Conservation (phyloP, 2,113 vertebrate genomes). For the Sapajus apella region DNA sequence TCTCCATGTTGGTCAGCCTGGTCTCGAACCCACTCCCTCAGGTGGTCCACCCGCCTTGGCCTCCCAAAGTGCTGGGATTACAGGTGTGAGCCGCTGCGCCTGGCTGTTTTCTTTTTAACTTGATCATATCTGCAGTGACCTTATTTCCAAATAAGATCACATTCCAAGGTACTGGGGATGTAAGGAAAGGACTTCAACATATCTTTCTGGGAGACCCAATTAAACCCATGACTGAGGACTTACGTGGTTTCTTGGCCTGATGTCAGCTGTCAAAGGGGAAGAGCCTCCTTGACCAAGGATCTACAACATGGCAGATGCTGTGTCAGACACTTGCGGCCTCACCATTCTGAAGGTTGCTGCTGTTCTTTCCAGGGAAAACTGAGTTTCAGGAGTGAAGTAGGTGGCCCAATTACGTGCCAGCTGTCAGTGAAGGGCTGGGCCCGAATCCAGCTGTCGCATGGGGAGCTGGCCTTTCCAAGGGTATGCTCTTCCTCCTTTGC, state of each 20-base stretch:
- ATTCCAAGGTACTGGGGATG: neutral
- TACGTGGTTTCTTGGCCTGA: neutral
- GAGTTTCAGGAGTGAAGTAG: neutral
- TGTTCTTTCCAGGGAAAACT: neutral
- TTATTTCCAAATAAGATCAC: neutral
- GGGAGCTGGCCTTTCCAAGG: rapidly evolving
- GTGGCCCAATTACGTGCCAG: neutral
- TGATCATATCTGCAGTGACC: neutral
- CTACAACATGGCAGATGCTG: rapidly evolving
- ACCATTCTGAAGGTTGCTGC: neutral
- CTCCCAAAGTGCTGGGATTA: too few species aligned
- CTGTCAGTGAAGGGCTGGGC: neutral
- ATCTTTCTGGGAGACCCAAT: neutral
- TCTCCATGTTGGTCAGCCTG: too few species aligned
- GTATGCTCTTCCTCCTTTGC: neutral
- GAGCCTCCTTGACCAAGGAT: neutral
- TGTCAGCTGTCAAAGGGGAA: neutral
- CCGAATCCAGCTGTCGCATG: neutral
- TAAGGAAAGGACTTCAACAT: neutral
- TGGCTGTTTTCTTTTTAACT: neutral
- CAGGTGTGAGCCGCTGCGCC: too few species aligned
- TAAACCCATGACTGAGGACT: neutral
- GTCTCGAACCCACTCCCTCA: too few species aligned
- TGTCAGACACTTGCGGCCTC: neutral
- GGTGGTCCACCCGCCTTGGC: too few species aligned